A percentile compares a stretch with the other conserved stretches of the same genome.
phyloP scores from a whole-genome alignment of 2,113 vertebrate species.

The Ornithorhynchus anatinus region DNA sequence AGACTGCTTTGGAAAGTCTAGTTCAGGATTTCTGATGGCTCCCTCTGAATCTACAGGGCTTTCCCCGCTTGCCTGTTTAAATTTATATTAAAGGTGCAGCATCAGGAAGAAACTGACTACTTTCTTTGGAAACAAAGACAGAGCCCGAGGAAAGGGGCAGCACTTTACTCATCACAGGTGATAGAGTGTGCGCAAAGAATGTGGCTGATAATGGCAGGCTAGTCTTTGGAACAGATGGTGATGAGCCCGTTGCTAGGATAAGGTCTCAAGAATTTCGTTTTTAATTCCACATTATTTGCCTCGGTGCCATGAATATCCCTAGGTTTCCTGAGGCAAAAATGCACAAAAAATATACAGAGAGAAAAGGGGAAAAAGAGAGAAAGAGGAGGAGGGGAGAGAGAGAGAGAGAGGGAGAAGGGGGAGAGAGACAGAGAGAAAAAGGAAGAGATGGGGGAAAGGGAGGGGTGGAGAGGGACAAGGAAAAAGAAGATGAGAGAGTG shows the following conservation, averaged over 20 bases:
- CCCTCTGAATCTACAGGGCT: conserved; percentile 59
- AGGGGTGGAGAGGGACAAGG: too few relatives aligned
- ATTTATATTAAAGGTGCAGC: conserved; percentile 61
- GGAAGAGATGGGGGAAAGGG: too few relatives aligned
- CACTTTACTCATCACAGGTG: conserved; percentile 82
- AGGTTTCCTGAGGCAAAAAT: conserved; percentile 82
- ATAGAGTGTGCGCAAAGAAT: conserved; percentile 83
- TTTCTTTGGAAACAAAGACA: conserved; percentile 77
- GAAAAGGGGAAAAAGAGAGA: conserved; percentile 53
- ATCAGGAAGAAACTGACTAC: conserved; percentile 58
- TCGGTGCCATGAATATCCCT: conserved; percentile 87
- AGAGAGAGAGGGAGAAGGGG: too few relatives aligned
- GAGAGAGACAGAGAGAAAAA: too few relatives aligned
- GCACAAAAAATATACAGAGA: conserved; percentile 68
- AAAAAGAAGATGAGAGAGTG: too few relatives aligned
- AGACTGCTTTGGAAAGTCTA: conserved; percentile 23
- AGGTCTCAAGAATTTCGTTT: conserved; percentile 92
- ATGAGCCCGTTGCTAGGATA: conserved; percentile 92
- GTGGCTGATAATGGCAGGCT: conserved; percentile 77
- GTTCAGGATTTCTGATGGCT: conserved; percentile 36
- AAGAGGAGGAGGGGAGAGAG: too few relatives aligned
- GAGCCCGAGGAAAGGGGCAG: conserved; percentile 66
- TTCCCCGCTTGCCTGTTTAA: conserved; percentile 44
- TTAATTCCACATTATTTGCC: conserved; percentile 97
- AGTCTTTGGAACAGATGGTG: conserved; percentile 91